Conservation (phyloP, 1,140 invertebrate genomes). For the Subanguina moxae region DNA sequence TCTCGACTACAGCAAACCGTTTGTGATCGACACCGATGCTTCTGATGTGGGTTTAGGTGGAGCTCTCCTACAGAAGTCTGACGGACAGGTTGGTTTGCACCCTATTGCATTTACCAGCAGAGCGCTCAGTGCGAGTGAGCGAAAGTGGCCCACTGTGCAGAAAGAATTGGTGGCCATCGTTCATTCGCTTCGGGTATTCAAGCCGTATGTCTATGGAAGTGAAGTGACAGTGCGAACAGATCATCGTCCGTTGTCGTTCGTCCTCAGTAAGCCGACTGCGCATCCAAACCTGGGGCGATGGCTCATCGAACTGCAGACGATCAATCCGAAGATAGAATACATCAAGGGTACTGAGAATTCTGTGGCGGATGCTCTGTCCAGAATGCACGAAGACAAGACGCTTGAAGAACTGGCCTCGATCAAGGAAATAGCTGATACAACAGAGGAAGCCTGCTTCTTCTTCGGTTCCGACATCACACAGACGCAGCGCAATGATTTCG, state of each 20-base stretch:
- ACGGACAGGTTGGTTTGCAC: background rate
- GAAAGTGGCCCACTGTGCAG: constrained; percentile 11
- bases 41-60: constrained; percentile 9
- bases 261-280: constrained; percentile 13
- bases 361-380: no score
- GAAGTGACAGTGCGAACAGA: constrained; percentile 12
- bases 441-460: no score
- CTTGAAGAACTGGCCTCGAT: no score
- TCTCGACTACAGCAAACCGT: constrained; percentile 6
- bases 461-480: no score
- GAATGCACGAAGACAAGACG: no score
- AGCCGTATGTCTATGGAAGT: constrained; percentile 9
- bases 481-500: no score
- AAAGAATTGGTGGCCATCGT: constrained; percentile 6
- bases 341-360: no score
- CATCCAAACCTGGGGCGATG: constrained; percentile 12
- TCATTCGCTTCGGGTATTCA: constrained; percentile 10
- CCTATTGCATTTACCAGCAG: constrained; percentile 17
- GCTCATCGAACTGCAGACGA: no score
- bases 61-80: constrained; percentile 11
- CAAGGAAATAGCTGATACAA: no score
- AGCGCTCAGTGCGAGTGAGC: background rate
- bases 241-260: constrained; percentile 10
- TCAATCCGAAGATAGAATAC: no score
- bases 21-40: constrained; percentile 14